phyloP scores from a whole-genome alignment of 2,888 invertebrate species.

The Charanyca ferruginea region DNA sequence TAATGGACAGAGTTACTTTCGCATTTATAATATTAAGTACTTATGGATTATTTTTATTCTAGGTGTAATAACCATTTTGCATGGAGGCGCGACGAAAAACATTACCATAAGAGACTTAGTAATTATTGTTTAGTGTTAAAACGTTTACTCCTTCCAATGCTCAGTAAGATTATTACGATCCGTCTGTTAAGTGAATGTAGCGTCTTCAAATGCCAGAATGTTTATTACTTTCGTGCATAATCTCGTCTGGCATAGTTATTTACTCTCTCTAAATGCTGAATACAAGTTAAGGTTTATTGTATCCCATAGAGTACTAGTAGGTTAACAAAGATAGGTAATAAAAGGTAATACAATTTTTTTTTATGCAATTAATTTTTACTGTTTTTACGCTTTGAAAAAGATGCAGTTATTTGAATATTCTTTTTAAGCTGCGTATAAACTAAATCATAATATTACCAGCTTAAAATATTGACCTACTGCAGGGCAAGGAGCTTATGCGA shows the following conservation, averaged over 20 bases:
- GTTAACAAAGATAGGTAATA: neutral
- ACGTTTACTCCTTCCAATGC: conserved; percentile 36
- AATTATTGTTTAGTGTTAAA: conserved; percentile 37
- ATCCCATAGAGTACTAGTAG: conserved; percentile 10
- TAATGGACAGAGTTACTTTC: too few species aligned
- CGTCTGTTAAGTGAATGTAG: conserved; percentile 52
- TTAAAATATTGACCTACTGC: too few species aligned
- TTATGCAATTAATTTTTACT: neutral
- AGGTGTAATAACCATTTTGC: neutral
- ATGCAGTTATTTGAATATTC: too few species aligned
- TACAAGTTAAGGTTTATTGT: conserved; percentile 46
- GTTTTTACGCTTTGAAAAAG: too few species aligned
- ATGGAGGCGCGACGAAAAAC: neutral
- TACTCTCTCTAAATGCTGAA: conserved; percentile 26
- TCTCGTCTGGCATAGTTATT: conserved; percentile 49
- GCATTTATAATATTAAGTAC: too few species aligned
- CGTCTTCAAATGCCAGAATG: conserved; percentile 51
- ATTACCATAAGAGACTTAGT: conserved; percentile 27
- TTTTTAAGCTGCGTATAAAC: too few species aligned
- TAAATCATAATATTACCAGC: too few species aligned
- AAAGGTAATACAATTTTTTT: neutral
- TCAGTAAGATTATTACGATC: conserved; percentile 50
- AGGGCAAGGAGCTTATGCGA: too few species aligned
- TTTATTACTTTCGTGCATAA: conserved; percentile 61
- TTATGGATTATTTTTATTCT: too few species aligned